phyloP scores from a whole-genome alignment of 1,140 invertebrate species.

The Sinonovacula constricta region DNA sequence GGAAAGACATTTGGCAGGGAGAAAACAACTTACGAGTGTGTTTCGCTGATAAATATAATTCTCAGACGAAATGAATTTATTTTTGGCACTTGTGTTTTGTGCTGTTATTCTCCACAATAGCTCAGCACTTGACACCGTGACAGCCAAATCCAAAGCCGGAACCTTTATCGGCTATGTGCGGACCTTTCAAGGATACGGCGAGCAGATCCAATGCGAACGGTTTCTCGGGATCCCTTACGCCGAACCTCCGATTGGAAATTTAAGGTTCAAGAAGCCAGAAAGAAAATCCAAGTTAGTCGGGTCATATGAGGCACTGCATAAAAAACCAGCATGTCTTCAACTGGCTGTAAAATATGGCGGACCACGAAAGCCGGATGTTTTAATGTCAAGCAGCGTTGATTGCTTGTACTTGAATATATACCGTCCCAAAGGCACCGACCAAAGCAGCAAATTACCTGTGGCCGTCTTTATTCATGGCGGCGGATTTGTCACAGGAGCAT shows the following conservation, averaged over 20 bases:
- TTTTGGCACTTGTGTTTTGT: too few species aligned
- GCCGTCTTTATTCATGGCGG: constrained; percentile 35
- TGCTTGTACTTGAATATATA: constrained; percentile 36
- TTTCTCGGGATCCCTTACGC: too few species aligned
- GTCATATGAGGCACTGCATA: not conserved
- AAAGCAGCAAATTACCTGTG: constrained; percentile 3
- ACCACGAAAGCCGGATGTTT: not conserved
- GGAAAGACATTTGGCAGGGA: too few species aligned
- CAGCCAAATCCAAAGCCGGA: not conserved
- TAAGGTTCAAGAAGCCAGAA: constrained; percentile 18
- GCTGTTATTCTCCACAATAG: too few species aligned
- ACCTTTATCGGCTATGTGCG: not conserved
- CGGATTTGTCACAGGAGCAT: not conserved
- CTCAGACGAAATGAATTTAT: too few species aligned
- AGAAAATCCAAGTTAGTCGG: not conserved
- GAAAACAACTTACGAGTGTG: too few species aligned
- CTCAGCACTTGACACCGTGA: not conserved
- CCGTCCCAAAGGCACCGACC: not conserved
- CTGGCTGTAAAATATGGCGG: not conserved
- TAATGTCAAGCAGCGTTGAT: too few species aligned
- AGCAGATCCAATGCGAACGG: not conserved
- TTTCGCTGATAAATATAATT: too few species aligned
- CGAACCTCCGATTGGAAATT: constrained; percentile 5
- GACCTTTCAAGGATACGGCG: not conserved
- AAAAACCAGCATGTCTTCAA: not conserved